These are phyloP conservation scores for Epistrophe eligans DNA, from an alignment of 2,888 invertebrate species.

Conservation along the genomic window DNA sequence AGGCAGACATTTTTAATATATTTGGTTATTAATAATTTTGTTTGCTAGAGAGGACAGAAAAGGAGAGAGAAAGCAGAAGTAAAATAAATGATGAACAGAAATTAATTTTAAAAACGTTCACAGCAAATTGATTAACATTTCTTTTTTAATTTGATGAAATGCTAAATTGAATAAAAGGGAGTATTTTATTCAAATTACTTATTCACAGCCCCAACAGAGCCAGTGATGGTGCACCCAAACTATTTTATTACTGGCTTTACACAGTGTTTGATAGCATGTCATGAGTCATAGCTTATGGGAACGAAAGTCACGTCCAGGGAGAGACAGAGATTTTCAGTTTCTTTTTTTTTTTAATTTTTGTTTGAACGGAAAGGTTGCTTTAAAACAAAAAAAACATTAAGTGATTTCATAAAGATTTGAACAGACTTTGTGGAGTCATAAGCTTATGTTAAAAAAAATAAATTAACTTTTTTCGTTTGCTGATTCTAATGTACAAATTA, in stretches of 20 bases:
- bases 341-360: too few species aligned
- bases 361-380: too few species aligned
- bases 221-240: neutral
- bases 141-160: constrained; percentile 4
- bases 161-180: neutral
- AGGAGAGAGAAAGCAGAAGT: neutral
- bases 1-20: constrained; percentile 13
- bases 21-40: constrained; percentile 14
- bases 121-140: neutral
- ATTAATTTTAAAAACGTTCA: neutral
- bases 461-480: too few species aligned
- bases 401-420: too few species aligned
- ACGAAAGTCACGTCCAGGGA: too few species aligned
- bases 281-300: neutral
- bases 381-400: too few species aligned
- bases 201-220: too few species aligned
- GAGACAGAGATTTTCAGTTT: neutral
- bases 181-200: neutral
- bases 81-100: neutral
- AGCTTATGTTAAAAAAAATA: too few species aligned
- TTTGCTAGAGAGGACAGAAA: neutral
- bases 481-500: too few species aligned
- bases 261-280: too few species aligned
- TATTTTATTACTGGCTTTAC: too few species aligned
- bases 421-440: too few species aligned